These are phyloP conservation scores for Solenopsis invicta DNA, from an alignment of 1,140 invertebrate genomes.

Conservation along the genomic window DNA sequence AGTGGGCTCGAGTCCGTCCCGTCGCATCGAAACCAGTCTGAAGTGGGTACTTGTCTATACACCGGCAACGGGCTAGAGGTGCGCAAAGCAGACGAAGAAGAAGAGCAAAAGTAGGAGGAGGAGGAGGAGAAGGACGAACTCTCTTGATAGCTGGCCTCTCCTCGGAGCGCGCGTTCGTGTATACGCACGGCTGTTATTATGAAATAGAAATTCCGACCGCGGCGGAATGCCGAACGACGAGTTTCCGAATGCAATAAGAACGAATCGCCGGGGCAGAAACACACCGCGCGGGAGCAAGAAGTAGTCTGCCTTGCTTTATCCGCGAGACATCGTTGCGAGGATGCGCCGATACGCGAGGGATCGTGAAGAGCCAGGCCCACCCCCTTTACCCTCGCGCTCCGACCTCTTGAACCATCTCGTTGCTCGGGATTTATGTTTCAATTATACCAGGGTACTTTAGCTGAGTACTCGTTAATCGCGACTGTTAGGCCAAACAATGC, in stretches of 20 bases:
- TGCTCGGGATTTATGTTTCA: conserved; percentile 30
- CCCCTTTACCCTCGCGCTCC: not conserved
- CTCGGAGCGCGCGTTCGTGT: conserved; percentile 38
- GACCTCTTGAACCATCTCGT: not conserved
- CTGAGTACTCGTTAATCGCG: conserved; percentile 10
- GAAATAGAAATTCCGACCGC: conserved; percentile 74
- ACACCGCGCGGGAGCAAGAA: conserved; percentile 55
- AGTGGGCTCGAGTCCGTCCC: conserved; percentile 14
- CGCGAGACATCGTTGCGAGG: not conserved
- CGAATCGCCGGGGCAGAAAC: conserved; percentile 60
- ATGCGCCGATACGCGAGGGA: conserved; percentile 27
- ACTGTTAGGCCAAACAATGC: conserved; percentile 3
- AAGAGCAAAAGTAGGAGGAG: not conserved
- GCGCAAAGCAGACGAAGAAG: conserved; percentile 22
- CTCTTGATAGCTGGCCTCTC: conserved; percentile 69
- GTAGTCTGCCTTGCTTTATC: conserved; percentile 60
- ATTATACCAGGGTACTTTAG: not conserved
- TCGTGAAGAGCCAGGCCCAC: not conserved
- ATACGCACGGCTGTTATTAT: conserved; percentile 68
- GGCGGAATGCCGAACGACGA: conserved; percentile 70
- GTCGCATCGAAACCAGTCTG: conserved; percentile 61
- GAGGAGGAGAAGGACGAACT: not conserved
- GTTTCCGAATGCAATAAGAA: conserved; percentile 73
- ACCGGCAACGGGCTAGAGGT: conserved; percentile 41
- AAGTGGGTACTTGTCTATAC: conserved; percentile 56